phyloP scores from a whole-genome alignment of 2,797 vertebrate genomes.

The Thripadectes ignobilis region DNA sequence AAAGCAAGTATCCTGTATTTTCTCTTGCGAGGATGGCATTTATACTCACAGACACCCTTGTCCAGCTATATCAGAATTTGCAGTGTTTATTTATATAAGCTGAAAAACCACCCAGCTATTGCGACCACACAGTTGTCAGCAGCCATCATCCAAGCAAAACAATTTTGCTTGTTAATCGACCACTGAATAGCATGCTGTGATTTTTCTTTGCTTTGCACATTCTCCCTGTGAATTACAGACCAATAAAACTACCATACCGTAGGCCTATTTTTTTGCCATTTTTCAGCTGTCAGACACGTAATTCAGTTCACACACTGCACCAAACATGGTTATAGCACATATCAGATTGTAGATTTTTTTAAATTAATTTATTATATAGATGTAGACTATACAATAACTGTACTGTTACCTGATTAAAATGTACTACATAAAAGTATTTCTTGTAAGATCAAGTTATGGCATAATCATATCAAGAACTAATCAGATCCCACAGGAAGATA shows the following conservation, averaged over 20 bases:
- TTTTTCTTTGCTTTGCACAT: background rate
- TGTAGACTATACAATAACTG: background rate
- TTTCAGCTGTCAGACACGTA: background rate
- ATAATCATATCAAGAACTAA: background rate
- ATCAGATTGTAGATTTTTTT: background rate
- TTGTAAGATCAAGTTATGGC: background rate
- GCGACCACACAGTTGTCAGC: background rate
- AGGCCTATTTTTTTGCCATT: background rate
- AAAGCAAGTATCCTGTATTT: background rate
- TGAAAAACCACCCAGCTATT: background rate
- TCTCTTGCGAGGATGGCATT: background rate
- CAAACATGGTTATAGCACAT: background rate
- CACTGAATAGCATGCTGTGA: background rate
- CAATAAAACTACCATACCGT: background rate
- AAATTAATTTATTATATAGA: background rate
- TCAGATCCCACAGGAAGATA: background rate
- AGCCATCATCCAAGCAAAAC: conserved; percentile 13
- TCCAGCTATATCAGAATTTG: background rate
- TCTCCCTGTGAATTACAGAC: background rate
- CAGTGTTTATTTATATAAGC: conserved; percentile 1
- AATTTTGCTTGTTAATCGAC: conserved; percentile 8
- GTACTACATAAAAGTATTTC: background rate
- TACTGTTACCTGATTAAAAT: background rate
- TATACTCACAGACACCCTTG: background rate
- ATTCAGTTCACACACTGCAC: background rate